These are phyloP conservation scores for Lochmaea capreae DNA, from an alignment of 2,888 invertebrate genomes.

Conservation along the genomic window DNA sequence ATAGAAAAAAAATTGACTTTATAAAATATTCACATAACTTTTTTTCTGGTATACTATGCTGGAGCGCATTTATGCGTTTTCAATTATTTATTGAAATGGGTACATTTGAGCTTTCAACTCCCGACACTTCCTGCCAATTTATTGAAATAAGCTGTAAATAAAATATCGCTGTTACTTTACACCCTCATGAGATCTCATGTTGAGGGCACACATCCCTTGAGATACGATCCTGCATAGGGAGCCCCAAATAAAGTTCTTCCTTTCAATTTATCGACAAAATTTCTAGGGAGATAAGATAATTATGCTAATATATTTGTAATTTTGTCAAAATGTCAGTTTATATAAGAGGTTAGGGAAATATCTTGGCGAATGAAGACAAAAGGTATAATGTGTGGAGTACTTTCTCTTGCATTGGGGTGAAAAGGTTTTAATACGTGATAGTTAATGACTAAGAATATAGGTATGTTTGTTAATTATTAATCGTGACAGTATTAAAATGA, in stretches of 20 bases:
- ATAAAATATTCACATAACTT: not conserved
- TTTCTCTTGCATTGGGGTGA: not conserved
- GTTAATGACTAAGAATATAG: not conserved
- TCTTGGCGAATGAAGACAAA: not conserved
- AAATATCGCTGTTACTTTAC: not conserved
- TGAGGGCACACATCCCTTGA: constrained; percentile 15
- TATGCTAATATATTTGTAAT: constrained; percentile 39
- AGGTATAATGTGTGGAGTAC: not conserved
- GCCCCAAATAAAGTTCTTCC: constrained; percentile 12
- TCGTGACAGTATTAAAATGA: not conserved
- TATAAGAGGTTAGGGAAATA: constrained; percentile 1
- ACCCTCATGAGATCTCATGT: constrained; percentile 1
- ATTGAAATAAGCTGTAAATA: constrained; percentile 17
- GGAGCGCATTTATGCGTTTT: not conserved
- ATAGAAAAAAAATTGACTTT: no score
- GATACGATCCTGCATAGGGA: constrained; percentile 13
- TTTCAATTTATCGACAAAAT: constrained; percentile 29
- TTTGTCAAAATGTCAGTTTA: constrained; percentile 21
- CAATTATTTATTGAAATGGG: not conserved
- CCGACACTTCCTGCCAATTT: constrained; percentile 27
- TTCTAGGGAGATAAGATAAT: constrained; percentile 31
- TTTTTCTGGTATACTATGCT: not conserved
- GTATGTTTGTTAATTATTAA: not conserved
- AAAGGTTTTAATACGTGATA: not conserved
- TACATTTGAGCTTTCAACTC: not conserved